Evolutionary conservation across 2,797 vertebrate genomes (phyloP).

Genomic region (Natrix natrix): DNA sequence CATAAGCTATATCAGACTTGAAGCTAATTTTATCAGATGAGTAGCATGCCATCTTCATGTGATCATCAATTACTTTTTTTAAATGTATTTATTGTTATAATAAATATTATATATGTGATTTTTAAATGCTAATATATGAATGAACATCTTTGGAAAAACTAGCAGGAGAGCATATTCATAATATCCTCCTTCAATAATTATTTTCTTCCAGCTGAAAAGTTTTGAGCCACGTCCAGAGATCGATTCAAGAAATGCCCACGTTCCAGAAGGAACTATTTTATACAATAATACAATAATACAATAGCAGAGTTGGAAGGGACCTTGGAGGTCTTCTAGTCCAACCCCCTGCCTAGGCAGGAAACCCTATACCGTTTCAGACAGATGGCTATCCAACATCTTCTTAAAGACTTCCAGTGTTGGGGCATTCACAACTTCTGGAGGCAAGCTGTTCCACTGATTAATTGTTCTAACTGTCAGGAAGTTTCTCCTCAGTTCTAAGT

Average conservation of each 20-base stretch:
- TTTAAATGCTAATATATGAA: not conserved
- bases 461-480: too few relatives aligned
- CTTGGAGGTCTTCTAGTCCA: too few relatives aligned
- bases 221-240: not conserved
- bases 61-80: not conserved
- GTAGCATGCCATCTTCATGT: not conserved
- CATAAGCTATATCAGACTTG: not conserved
- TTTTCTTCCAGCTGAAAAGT: not conserved
- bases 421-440: too few relatives aligned
- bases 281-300: too few relatives aligned
- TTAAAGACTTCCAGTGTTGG: too few relatives aligned
- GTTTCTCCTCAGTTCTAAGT: too few relatives aligned
- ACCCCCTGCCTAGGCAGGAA: too few relatives aligned
- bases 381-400: too few relatives aligned
- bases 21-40: not conserved
- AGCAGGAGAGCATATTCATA: not conserved
- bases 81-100: not conserved
- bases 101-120: not conserved
- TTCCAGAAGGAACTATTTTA: not conserved
- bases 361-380: too few relatives aligned
- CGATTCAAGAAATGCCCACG: not conserved
- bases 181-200: not conserved
- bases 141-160: not conserved
- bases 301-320: too few relatives aligned
- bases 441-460: too few relatives aligned